Evolutionary conservation across 2,797 vertebrate genomes (phyloP).

Genomic region (Botia almorhae): DNA sequence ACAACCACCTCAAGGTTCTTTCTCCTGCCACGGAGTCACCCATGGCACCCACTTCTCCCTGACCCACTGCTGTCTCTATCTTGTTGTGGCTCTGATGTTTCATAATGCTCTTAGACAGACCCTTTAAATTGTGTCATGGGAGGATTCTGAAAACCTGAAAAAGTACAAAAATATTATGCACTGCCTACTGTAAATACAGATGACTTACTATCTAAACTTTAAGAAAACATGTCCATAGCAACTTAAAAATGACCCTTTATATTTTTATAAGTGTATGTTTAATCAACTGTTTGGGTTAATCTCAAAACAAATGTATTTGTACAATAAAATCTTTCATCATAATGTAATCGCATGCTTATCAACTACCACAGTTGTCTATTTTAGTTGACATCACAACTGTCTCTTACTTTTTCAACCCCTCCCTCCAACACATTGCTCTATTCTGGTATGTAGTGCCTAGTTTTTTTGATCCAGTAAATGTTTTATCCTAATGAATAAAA

Average conservation of each 20-base stretch:
- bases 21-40: constrained; percentile 54
- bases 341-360: no score
- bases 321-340: neutral
- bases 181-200: neutral
- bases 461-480: no score
- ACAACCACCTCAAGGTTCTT: constrained; percentile 33
- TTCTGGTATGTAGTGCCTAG: neutral
- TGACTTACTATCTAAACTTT: neutral
- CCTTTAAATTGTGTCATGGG: neutral
- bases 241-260: neutral
- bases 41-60: constrained; percentile 56
- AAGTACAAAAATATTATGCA: neutral
- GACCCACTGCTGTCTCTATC: constrained; percentile 53
- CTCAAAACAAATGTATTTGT: neutral
- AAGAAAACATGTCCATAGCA: neutral
- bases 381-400: no score
- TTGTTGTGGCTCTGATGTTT: constrained; percentile 51
- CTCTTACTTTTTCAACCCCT: neutral
- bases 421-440: neutral
- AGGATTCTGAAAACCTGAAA: neutral
- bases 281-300: neutral
- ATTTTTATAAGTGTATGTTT: neutral
- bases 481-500: no score
- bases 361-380: neutral
- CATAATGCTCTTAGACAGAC: constrained; percentile 19